Evolutionary conservation across 2,113 vertebrate genomes (phyloP), one percentile per base, ranked within the genome.

Genomic region (Planiliza haematocheilus): DNA sequence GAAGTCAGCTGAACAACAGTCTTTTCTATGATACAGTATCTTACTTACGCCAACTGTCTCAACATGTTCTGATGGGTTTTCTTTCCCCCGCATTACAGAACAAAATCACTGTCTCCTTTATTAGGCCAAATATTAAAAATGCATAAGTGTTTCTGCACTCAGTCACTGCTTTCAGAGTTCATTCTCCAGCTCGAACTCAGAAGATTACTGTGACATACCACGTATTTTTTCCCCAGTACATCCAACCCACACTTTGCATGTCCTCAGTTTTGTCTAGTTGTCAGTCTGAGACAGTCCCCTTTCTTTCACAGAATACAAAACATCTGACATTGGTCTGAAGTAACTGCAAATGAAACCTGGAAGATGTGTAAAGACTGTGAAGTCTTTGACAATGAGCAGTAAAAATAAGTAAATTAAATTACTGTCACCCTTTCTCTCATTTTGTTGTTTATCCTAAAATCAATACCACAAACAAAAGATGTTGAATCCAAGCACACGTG

Each of bases 341-440:
- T 63, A 67, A 50, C 70, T 41, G 2, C 8, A 66, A 48, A 58
- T 13, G n/a, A n/a, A 39, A 39, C 42, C 11, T 48, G 17, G 30
- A 45, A 37, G 53, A 30, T 10, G 34, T 38, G 10, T 41, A 37
- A 75, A 1, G 11, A 61, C 18, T 37, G 24, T 43, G 17, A 59
- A 70, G 7, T 56, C 36, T 13, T 67, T 66, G 24, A 24, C 24
- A 30, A 0, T n/a, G 43, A 41, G 38, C 0, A 60, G 49, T 14
- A 68, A 68, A 30, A 30, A 30, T 3, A 30, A 3, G 5, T 30
- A 30, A 30, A 30, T 3, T 30, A 30, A 30, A 30, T 5, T 70
- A 57, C 38, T 66, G 14, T 56, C 34, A 18, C 52, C 65, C 12
- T 37, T 50, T 71, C 45, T n/a, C 13, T 75, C 14, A 71, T 41